Base-by-base conservation (phyloP, 2,888 invertebrate genomes). In the Cepaea hortensis region DNA sequence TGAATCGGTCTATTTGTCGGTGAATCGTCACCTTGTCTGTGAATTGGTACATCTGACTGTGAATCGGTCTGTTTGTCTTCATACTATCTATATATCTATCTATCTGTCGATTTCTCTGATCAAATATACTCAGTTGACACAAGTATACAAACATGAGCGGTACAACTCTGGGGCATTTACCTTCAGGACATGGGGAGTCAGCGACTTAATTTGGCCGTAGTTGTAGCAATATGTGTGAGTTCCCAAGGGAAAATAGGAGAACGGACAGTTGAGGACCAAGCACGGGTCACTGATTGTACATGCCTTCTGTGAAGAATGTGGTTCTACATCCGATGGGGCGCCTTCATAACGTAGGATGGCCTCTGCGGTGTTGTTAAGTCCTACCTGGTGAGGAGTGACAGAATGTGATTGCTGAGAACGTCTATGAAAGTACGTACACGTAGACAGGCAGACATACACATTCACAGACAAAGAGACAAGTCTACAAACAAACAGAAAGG, bases 251-350 rank as follows among this genome's bases (percentile, higher is more conserved):
- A 81, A 88, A 81, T 79, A 86, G 11, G 35, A 50, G 75, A 85
- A 87, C 9, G 90, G 90, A 65, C 90, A 90, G 87, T 90, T 90
- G 48, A 89, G 61, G 20, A 89, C 88, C 0, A 50, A 48, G 73
- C 90, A 90, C 0, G 81, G 87, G 20, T 77, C 70, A 0, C 6
- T 15, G 13, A 48, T n/a, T 4, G 88, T 81, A 55, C 90, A 89
- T 0, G n/a, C 65, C 15, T 61, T 55, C 3, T 3, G n/a, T 6
- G 9, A 11, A 23, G 86, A 84, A 20, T 48, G 55, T 4, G 89
- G 85, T 6, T 87, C 88, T 20, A 50, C n/a, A 4, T 72, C 75
- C 0, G 35, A 3, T 3, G 84, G 20, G 0, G 88, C 70, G 6
- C 89, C 88, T 0, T 82, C 46, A 73, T 90, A 90, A 3, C 77